A percentile compares a stretch with the other conserved stretches of the same genome.
phyloP scores from a whole-genome alignment of 2,113 vertebrate genomes.

The Elaphurus davidianus region DNA sequence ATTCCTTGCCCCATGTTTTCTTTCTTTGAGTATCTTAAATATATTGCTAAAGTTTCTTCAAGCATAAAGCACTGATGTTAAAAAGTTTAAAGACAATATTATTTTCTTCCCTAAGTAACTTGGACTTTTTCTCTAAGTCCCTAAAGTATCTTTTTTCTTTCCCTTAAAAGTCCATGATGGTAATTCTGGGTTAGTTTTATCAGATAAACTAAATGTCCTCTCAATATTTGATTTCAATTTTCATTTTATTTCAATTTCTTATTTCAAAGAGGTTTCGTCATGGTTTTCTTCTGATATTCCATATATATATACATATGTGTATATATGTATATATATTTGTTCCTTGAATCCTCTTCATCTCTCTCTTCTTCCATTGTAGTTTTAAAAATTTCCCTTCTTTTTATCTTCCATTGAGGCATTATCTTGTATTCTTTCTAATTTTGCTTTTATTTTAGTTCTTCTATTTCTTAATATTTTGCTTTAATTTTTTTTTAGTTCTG shows the following conservation, averaged over 20 bases:
- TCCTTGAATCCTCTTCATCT: not conserved
- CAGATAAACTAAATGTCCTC: not conserved
- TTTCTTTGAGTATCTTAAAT: not conserved
- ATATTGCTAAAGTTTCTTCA: not conserved
- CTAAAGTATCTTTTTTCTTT: not conserved
- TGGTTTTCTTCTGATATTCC: not conserved
- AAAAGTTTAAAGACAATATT: not conserved
- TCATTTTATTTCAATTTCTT: not conserved
- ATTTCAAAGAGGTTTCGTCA: not conserved
- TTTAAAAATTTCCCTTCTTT: not conserved
- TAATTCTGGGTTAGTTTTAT: not conserved
- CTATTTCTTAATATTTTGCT: not conserved
- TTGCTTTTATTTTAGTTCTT: not conserved
- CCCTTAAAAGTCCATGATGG: not conserved
- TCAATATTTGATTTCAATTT: not conserved
- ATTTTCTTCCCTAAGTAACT: not conserved
- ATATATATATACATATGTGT: not conserved
- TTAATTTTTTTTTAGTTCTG: not conserved
- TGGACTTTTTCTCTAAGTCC: not conserved
- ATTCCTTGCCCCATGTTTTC: not conserved
- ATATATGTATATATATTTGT: not conserved
- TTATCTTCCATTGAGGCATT: not conserved
- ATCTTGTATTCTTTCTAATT: not conserved
- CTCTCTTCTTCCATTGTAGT: not conserved
- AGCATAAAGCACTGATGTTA: not conserved